Base-by-base conservation (phyloP, 37 sponge, comb jelly and placozoan genomes). In the Crambe crambe region DNA sequence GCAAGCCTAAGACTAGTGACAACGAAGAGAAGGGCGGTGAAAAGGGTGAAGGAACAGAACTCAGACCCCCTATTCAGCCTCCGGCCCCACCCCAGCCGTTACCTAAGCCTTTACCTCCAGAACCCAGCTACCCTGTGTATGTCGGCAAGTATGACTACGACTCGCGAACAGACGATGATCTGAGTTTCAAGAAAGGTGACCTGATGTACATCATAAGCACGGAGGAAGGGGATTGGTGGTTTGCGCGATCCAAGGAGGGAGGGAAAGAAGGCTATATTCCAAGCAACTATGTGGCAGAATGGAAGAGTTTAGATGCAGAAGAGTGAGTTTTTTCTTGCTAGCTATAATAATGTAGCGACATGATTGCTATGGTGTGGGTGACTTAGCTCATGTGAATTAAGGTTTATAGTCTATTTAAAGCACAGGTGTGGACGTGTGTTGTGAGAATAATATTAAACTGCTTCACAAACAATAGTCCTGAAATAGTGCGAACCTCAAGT, bases 61-160 rank as follows among this genome's bases (percentile, higher is more conserved):
- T 65, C 15, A 17, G 27, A 34, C 23, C 71, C 4, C 32, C 31
- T 25, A 20, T 4, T 2, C 43, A 20, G 39, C 42, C n/a, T 38
- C 43, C 38, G 0, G 35, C 23, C 61, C n/a, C 3, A 22, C n/a
- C 63, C 61, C n/a, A n/a, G 39, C 56, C 69, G 2, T 38, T 35
- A 8, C 79, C 78, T 17, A 68, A 80, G 47, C 68, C 79, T 6
- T 37, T 47, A 26, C 29, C 23, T 1, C 74, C 78, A 8, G 79
- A 85, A 0, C 78, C 80, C 17, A 84, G 81, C 60, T 71, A 78
- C 40, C 93, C 97, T 20, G 30, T 93, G 2, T 96, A 78, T 70
- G 88, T 96, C 17, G 98, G 95, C 37, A 95, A 95, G 80, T 98
- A 95, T 42, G 99, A 98, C 86, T 98, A 98, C 69, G 94, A 93